phyloP scores from a whole-genome alignment of 2,113 vertebrate species.

The Carollia perspicillata region DNA sequence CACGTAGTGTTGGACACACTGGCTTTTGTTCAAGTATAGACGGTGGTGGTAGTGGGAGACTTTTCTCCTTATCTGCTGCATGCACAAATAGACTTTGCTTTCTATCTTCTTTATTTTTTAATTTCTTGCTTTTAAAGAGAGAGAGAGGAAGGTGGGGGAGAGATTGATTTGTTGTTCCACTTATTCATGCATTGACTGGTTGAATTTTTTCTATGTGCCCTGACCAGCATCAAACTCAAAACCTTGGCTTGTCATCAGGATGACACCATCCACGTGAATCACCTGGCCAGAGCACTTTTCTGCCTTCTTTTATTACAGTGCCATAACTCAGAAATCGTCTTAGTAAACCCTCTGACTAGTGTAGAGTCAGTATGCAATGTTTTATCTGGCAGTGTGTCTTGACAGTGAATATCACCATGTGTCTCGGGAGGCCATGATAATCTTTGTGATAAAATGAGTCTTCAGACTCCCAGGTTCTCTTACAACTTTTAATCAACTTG shows the following conservation, averaged over 20 bases:
- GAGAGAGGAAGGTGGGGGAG: too few species aligned
- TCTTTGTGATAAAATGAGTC: neutral
- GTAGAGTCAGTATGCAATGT: neutral
- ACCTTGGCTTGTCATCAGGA: too few species aligned
- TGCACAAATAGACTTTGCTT: neutral
- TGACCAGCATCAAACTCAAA: too few species aligned
- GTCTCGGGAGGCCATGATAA: neutral
- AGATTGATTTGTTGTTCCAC: too few species aligned
- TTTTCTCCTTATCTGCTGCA: neutral
- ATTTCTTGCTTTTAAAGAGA: too few species aligned
- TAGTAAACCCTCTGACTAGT: neutral
- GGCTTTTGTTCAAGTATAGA: neutral
- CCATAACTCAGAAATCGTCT: neutral
- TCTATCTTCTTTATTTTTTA: neutral
- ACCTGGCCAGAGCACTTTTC: neutral
- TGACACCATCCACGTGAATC: too few species aligned
- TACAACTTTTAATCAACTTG: neutral
- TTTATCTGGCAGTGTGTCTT: neutral
- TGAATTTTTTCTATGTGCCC: too few species aligned
- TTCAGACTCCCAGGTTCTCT: neutral
- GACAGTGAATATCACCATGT: neutral
- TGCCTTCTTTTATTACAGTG: neutral
- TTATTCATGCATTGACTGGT: too few species aligned
- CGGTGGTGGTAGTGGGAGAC: neutral
- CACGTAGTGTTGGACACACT: too few species aligned